Base-by-base conservation (phyloP, 2,797 vertebrate genomes). In the Lagodon rhomboides region DNA sequence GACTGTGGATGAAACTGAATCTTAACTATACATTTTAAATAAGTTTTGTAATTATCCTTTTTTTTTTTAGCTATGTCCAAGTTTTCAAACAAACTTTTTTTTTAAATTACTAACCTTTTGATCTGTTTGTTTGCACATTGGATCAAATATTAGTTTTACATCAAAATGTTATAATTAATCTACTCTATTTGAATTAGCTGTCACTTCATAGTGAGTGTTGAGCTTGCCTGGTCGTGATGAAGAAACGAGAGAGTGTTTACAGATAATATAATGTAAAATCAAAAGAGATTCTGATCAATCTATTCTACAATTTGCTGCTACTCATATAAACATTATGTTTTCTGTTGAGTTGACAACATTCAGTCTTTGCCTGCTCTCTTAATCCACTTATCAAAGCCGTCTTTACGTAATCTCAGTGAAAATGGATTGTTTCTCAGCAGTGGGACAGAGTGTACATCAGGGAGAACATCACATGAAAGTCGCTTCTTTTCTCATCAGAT, bases 391-490 rank as follows among this genome's bases (percentile, higher is more conserved):
- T 73, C 22, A 77, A 78, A 68, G 27, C 44, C 7, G 11, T 66
- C 20, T 53, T 70, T 79, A 4, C 59, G n/a, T 61, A 34, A 58
- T 69, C 46, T 16, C 34, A 68, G 44, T 15, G 16, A 38, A 74
- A 60, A 73, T 60, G 0, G 2, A 68, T 13, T 78, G 46, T 68
- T 23, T 11, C 66, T 47, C 27, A 43, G 62, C 34, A 13, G 53
- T 50, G 64, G 60, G 30, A 72, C 59, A 20, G 23, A 59, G 41
- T n/a, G 38, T 55, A 47, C 47, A 58, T 71, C 55, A 69, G 69
- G 70, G 55, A 56, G 47, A 75, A 62, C 67, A 83, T 92, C 86
- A 85, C 87, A 90, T 92, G 85, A 75, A 87, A 84, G 84, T 89
- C 83, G 85, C 50, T 79, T 76, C 53, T 71, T 71, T 61, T 77